phyloP scores from a whole-genome alignment of 1,140 invertebrate genomes.

The Amphibalanus amphitrite region DNA sequence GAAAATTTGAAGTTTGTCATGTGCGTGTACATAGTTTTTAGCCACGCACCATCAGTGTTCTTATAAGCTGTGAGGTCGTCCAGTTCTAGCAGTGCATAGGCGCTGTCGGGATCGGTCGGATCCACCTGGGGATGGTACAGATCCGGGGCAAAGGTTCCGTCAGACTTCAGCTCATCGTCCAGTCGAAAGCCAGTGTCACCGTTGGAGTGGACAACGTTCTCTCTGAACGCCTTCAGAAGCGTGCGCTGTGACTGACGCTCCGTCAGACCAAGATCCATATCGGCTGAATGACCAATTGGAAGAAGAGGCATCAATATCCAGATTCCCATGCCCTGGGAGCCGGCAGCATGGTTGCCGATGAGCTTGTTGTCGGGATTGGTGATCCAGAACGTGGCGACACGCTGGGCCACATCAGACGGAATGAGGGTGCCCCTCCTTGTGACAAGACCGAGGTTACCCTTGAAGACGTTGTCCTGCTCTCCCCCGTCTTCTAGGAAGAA shows the following conservation, averaged over 20 bases:
- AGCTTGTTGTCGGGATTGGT: background rate
- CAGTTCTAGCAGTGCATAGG: background rate
- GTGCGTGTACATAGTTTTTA: background rate
- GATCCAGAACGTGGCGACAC: background rate
- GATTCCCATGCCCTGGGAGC: background rate
- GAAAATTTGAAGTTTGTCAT: background rate
- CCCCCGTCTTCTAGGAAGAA: conserved; percentile 23
- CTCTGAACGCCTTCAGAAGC: background rate
- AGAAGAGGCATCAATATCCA: background rate
- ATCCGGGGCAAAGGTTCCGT: background rate
- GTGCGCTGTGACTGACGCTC: background rate
- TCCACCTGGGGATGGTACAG: background rate
- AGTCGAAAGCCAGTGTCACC: background rate
- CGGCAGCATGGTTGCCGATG: background rate
- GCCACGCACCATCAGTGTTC: background rate
- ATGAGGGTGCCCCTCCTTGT: background rate
- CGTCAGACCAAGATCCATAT: background rate
- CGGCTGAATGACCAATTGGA: background rate
- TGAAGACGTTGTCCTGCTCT: conserved; percentile 20
- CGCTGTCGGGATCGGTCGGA: background rate
- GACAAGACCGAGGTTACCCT: conserved; percentile 20
- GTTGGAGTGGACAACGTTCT: background rate
- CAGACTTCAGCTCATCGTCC: background rate
- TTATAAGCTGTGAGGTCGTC: background rate
- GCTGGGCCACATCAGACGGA: background rate